Evolutionary conservation across 2,888 invertebrate species (phyloP), one percentile per base, ranked within the genome.

Genomic region (Spisula subtruncata): DNA sequence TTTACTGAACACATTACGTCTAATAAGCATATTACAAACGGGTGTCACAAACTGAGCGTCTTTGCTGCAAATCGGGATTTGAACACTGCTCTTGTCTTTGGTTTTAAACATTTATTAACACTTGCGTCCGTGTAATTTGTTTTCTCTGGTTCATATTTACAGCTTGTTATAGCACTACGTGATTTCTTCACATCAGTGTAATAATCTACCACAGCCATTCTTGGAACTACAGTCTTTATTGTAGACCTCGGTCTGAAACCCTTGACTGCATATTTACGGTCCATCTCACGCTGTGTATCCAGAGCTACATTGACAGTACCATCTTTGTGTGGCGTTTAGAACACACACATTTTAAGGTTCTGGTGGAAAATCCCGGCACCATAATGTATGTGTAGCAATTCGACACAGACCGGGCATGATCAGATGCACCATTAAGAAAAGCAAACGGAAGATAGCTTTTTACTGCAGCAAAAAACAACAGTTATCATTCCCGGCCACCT

Each of bases 371-470:
- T 12, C 1, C 91, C 89, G 35, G 83, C 51, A 25, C 35, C 41
- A 48, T 90, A 90, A 71, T 90, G 89, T 6, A 75, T 85, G 54
- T 86, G 81, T 0, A 90, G 75, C 16, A 91, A 80, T 25, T 90
- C 41, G 14, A 88, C 83, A 75, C 81, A 79, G 81, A 88, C 91
- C 1, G 91, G 20, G 91, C 90, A 90, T 92, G 91, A 20, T 90
- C 81, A 32, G 89, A 82, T 60, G 92, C 91, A 4, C 90, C 90
- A 83, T 93, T 92, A 0, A 93, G 51, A 83, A 92, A 92, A 12
- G 92, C 75, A 91, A 92, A 92, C 41, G 90, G 90, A 48, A 92
- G 84, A 41, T 89, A 89, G 16, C 60, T 81, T 81, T 92, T 92
- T 5, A 92, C 89, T 32, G 41, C 86, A 60, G 25, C 90, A 75